Percentiles rank a stretch among this genome's conserved stretches.
phyloP scores from a whole-genome alignment of 2,113 vertebrate genomes.

The Perca schrenkii region DNA sequence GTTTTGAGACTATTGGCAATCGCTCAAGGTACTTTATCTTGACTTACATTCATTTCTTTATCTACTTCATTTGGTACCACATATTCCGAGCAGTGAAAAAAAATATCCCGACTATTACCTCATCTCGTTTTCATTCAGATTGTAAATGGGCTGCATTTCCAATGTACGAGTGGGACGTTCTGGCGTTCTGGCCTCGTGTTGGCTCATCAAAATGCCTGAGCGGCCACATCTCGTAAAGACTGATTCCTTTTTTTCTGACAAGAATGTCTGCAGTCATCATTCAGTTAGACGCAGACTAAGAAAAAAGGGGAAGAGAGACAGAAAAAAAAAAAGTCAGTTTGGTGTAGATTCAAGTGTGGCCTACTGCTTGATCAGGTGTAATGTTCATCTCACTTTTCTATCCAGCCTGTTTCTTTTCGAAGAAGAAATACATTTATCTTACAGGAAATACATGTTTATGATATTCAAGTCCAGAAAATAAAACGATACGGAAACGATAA shows the following conservation, averaged over 20 bases:
- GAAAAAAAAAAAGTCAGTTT: slow-evolving; percentile 6
- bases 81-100: not conserved
- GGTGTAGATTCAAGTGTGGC: not conserved
- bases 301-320: not conserved
- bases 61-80: not conserved
- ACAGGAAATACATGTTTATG: not conserved
- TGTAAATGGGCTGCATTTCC: slow-evolving; percentile 18
- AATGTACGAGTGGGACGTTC: slow-evolving; percentile 12
- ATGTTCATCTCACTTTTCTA: not conserved
- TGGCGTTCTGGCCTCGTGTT: slow-evolving; percentile 29
- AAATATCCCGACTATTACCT: not conserved
- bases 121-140: slow-evolving; percentile 24
- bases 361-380: not conserved
- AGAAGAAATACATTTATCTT: not conserved
- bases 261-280: slow-evolving; percentile 38
- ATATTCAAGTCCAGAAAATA: not conserved
- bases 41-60: not conserved
- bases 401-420: not conserved
- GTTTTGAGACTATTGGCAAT: not conserved
- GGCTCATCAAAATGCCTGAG: slow-evolving; percentile 63
- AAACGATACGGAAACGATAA: not conserved
- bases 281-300: not conserved
- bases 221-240: slow-evolving; percentile 27
- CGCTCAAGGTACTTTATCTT: not conserved
- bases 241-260: slow-evolving; percentile 44